phyloP scores from a whole-genome alignment of 2,888 invertebrate species.

The Drosophila flavopinicola region DNA sequence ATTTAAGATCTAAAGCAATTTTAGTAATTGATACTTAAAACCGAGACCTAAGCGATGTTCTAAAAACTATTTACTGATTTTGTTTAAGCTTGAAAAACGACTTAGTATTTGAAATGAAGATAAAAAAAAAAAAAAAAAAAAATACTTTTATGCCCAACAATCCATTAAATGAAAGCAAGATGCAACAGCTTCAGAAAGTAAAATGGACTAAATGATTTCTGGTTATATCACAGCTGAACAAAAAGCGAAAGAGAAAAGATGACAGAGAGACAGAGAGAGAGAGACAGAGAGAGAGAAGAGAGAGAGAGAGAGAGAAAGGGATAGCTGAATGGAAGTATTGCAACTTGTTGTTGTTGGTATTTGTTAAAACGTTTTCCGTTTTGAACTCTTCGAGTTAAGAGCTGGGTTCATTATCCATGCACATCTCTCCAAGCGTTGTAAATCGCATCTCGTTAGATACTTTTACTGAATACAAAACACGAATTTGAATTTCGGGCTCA shows the following conservation, averaged over 20 bases:
- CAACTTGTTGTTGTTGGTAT: background rate
- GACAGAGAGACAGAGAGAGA: background rate
- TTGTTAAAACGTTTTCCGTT: constrained; percentile 14
- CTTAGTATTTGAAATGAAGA: no score
- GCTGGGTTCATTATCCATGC: constrained; percentile 9
- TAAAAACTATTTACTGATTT: no score
- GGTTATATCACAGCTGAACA: background rate
- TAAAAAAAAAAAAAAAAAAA: no score
- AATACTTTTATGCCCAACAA: no score
- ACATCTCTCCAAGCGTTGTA: no score
- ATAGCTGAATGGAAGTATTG: constrained; percentile 1
- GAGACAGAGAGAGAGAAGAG: background rate
- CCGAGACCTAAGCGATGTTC: no score
- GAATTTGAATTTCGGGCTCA: background rate
- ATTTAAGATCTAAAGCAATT: no score
- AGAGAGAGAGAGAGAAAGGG: background rate
- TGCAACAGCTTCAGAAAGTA: no score
- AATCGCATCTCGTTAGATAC: constrained; percentile 4
- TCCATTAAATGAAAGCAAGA: background rate
- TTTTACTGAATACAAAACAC: constrained; percentile 14
- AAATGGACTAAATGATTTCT: no score
- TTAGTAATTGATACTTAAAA: no score
- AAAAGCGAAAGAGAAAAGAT: background rate
- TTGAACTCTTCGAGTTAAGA: constrained; percentile 18
- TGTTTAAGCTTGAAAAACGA: no score